Evolutionary conservation across 2,113 vertebrate genomes (phyloP).

Genomic region (Azemiops feae): DNA sequence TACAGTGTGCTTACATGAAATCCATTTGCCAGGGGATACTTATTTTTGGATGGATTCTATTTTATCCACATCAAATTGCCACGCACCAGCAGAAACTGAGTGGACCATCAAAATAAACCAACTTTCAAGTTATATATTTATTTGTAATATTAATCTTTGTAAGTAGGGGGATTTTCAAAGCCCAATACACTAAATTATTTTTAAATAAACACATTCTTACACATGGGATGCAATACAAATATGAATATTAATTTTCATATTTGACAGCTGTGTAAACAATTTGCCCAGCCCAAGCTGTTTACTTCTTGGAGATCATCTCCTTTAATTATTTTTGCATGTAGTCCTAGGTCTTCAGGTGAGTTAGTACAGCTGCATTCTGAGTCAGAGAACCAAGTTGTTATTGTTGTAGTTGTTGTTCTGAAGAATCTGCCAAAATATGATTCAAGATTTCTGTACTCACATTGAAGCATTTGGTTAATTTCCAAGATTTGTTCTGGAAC

Average conservation of each 20-base stretch:
- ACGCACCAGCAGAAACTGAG: not conserved
- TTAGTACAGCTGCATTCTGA: constrained; percentile 42
- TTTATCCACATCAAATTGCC: not conserved
- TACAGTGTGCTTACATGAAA: not conserved
- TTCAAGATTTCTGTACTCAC: not conserved
- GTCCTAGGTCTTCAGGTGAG: constrained; percentile 45
- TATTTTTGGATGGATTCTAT: not conserved
- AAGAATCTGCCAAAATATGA: constrained; percentile 52
- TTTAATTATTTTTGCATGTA: constrained; percentile 33
- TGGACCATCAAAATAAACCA: not conserved
- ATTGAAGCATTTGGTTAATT: not conserved
- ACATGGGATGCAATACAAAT: not conserved
- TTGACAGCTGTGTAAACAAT: not conserved
- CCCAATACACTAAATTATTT: not conserved
- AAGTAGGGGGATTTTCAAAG: not conserved
- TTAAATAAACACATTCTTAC: not conserved
- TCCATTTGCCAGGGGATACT: not conserved
- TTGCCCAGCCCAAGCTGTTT: not conserved
- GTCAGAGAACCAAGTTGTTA: constrained; percentile 19
- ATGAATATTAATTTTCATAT: not conserved
- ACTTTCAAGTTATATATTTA: not conserved
- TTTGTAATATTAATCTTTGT: not conserved
- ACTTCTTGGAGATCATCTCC: not conserved
- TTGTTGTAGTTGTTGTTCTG: not conserved
- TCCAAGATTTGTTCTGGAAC: not conserved